Evolutionary conservation across 2,888 invertebrate genomes (phyloP), one percentile per base, ranked within the genome.

Genomic region (Trichogramma dendrolimi): DNA sequence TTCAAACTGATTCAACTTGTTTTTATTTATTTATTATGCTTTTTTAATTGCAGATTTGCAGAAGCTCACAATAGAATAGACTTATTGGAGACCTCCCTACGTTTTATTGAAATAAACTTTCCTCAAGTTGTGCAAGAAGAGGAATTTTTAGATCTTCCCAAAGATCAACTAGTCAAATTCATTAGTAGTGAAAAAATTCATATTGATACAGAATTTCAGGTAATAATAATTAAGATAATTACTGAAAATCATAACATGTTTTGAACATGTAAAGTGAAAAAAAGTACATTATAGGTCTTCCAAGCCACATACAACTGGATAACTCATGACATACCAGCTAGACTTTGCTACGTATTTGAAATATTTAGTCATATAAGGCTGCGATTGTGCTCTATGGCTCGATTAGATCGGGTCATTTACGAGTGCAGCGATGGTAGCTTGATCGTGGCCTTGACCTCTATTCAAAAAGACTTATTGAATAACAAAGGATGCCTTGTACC

Each of bases 121-220:
- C 88, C 91, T 71, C 84, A 87, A 80, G 89, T 94, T 52, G 84
- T 84, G 52, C 80, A 83, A 71, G 92, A 92, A 77, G 94, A 94
- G 74, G 96, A 96, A 80, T 88, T 93, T 74, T 82, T 90, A 67
- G 91, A 92, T 71, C 81, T 94, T 66, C 91, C 93, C 39, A 86
- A 91, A 73, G 86, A 89, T 68, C 85, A 89, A 73, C 81, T 96
- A 57, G 83, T 90, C 63, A 86, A 87, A 69, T 85, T 96, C 70
- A 81, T 96, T 58, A 86, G 88, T 69, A 94, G 94, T 65, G 95
- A 96, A 81, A 85, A 90, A 76, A 83, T 96, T 60, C 88, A 89
- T 75, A 91, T 96, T 59, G 93, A 94, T 75, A 90, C 89, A 67
- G 95, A 95, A 82, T 88, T 88, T 73, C 92, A 95, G 86, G 94